phyloP scores from a whole-genome alignment of 2,797 vertebrate species.

The Cryptoprocta ferox region DNA sequence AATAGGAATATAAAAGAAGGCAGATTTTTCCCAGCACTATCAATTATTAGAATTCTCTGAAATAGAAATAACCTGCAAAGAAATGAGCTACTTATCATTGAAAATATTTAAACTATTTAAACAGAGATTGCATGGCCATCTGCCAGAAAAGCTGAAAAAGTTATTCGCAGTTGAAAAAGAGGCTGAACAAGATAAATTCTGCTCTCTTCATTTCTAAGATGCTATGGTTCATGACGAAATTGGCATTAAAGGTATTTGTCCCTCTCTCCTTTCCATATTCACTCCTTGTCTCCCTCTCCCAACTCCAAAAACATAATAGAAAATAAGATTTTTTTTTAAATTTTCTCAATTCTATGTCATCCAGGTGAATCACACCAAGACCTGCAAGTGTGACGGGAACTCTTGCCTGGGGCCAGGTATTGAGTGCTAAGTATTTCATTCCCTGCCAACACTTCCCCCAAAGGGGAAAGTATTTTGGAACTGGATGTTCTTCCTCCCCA shows the following conservation, averaged over 20 bases:
- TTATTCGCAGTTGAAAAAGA: not conserved
- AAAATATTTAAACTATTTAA: slow-evolving; percentile 37
- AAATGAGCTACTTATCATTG: slow-evolving; percentile 1
- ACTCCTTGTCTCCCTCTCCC: not conserved
- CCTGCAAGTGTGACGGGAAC: not conserved
- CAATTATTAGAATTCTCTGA: slow-evolving; percentile 18
- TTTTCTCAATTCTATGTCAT: not conserved
- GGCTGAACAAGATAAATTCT: not conserved
- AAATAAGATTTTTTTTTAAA: not conserved
- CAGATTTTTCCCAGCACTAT: not conserved
- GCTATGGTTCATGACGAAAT: not conserved
- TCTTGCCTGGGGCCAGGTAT: not conserved
- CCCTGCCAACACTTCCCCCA: not conserved
- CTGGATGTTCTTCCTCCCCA: slow-evolving; percentile 25
- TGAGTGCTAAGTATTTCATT: not conserved
- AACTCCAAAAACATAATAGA: not conserved
- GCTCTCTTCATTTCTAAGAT: not conserved
- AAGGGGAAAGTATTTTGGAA: slow-evolving; percentile 51
- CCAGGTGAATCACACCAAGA: not conserved
- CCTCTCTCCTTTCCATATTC: not conserved
- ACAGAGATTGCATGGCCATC: not conserved
- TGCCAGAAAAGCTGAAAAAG: not conserved
- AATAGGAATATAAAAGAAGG: not conserved
- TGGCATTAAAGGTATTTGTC: not conserved
- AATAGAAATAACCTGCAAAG: slow-evolving; percentile 34